Base-by-base conservation (phyloP, 1,140 invertebrate species). In the Drosophila sp. region DNA sequence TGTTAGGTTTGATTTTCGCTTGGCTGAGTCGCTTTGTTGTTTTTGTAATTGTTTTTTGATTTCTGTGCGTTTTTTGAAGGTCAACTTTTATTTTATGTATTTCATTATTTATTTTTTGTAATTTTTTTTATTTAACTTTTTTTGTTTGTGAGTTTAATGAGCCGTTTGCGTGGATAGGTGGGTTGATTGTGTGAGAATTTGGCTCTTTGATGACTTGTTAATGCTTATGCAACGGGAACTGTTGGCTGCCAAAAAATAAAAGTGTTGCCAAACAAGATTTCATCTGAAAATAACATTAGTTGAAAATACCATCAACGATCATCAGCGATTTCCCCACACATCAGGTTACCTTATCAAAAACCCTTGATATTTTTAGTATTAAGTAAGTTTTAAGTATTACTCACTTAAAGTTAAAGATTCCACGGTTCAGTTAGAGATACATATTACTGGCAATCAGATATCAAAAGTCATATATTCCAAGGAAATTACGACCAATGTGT, bases 61-160 rank as follows among this genome's bases (percentile, higher is more conserved):
- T 79, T 82, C 79, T 76, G 79, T 82, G 82, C 81, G 82, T 84
- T 84, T 84, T 77, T 75, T 84, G 81, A 84, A 84, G 81, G 81
- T 84, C 81, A 84, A 87, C 78, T 72, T 87, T 84, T 81, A 72
- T 80, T 77, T 79, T 63, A 70, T 67, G 45, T 72, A 29, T 72
- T 58, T 58, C 32, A 46, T 4, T 53, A 25, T 65, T 8, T 34
- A 16, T 64, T 63, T 51, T 41, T 41, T 21, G 50, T 58, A 32
- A 8, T 77, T 71, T 70, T 63, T 62, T 41, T 16, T 18, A 11
- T 38, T 36, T 38, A 38, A 5, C 14, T 48, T 57, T 64, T 71
- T 46, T 69, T 43, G 61, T 66, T 40, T 63, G 63, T 65, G 48
- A 36, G 70, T 87, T 84, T 81, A 87, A 84, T 87, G 81, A 84